Evolutionary conservation across 1,140 invertebrate species (phyloP).

Genomic region (Paraescarpia echinospica): DNA sequence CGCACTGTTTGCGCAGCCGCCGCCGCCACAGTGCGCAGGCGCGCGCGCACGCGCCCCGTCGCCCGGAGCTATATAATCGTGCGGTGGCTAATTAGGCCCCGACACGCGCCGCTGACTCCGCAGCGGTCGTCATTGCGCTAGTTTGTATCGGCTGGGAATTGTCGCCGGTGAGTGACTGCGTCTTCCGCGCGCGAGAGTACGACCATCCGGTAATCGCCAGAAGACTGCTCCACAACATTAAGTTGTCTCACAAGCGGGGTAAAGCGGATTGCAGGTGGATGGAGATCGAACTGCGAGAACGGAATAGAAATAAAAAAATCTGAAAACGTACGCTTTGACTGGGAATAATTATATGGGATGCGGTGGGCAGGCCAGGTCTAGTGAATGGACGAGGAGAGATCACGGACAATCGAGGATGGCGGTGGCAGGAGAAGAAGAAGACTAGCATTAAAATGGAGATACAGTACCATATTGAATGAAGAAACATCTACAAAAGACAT

Average conservation of each 20-base stretch:
- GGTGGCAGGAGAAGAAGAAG: no score
- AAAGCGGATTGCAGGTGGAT: background rate
- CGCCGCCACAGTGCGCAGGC: background rate
- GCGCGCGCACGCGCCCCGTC: background rate
- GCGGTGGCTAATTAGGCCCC: background rate
- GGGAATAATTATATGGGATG: background rate
- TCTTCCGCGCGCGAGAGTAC: background rate
- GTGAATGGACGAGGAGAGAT: no score
- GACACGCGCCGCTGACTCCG: background rate
- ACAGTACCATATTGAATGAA: background rate
- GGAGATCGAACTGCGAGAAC: background rate
- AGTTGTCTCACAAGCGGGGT: background rate
- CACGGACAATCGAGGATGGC: no score
- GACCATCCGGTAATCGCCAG: background rate
- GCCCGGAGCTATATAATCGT: background rate
- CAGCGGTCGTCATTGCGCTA: background rate
- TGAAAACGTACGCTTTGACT: background rate
- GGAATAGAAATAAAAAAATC: background rate
- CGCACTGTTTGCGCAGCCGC: background rate
- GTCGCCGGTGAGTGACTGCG: background rate
- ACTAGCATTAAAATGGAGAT: background rate
- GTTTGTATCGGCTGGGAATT: background rate
- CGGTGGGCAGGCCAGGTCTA: no score
- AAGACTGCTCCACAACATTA: background rate
- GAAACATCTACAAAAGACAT: background rate